phyloP scores from a whole-genome alignment of 1,140 invertebrate species.

The Apis cerana region DNA sequence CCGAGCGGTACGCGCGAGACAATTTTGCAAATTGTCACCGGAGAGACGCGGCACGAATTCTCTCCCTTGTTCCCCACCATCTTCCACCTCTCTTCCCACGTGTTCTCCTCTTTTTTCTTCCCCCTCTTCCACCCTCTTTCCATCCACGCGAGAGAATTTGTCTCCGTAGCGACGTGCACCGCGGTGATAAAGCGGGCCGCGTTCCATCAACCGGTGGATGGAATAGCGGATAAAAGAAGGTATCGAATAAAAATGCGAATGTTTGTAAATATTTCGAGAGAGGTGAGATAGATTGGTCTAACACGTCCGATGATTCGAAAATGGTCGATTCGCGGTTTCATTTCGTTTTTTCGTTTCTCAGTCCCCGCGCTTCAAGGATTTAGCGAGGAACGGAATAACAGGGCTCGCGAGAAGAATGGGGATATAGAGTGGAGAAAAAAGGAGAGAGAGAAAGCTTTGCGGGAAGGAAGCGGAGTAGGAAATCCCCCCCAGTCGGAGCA shows the following conservation, averaged over 20 bases:
- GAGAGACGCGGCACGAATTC: conserved; percentile 15
- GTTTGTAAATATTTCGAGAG: conserved; percentile 15
- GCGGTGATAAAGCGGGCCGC: background rate
- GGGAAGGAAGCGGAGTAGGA: background rate
- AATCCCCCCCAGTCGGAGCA: background rate
- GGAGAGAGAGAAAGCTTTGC: background rate
- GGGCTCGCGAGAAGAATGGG: too few relatives aligned
- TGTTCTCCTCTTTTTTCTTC: background rate
- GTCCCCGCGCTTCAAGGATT: background rate
- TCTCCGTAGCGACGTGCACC: background rate
- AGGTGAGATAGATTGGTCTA: background rate
- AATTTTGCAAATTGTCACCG: conserved; percentile 39
- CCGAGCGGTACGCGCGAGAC: conserved; percentile 8
- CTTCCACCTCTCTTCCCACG: too few relatives aligned
- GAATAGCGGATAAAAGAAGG: background rate
- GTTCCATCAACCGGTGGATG: background rate
- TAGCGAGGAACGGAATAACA: background rate
- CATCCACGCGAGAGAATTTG: background rate
- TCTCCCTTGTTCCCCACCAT: background rate
- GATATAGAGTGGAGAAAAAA: background rate
- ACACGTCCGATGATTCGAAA: conserved; percentile 10
- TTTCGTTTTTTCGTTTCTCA: background rate
- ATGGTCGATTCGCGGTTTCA: conserved; percentile 2
- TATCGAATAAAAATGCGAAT: conserved; percentile 6
- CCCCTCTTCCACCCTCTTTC: background rate